Base-by-base conservation (phyloP, 2,797 vertebrate genomes). In the Tachyglossus aculeatus region DNA sequence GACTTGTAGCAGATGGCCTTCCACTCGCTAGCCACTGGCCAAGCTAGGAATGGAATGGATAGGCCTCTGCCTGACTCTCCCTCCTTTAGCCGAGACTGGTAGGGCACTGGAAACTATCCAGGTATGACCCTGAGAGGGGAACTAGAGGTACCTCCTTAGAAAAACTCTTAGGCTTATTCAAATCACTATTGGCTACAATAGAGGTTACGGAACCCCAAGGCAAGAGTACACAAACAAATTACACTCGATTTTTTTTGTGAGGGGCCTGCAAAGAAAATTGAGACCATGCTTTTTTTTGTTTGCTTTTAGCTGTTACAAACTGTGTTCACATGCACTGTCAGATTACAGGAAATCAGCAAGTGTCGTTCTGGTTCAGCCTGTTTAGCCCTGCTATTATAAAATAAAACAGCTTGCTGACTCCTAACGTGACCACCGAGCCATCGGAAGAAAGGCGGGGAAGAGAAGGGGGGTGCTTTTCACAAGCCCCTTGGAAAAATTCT, bases 271-370 rank as follows among this genome's bases (percentile, higher is more conserved):
- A 41, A 77, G 59, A 56, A 77, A 82, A 59, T 27, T 36, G 22
- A 73, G 62, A 82, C 77, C 48, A 73, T 33, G 24, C 11, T 87
- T 74, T 77, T 47, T 74, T 80, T 80, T 50, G 76, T 79, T 82
- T 45, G 24, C 37, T 82, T 62, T 73, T 68, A 12, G 45, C 73
- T 57, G 19, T 62, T 78, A 78, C 48, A 77, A 78, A 66, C 34
- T 67, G 53, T 21, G 72, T 82, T 75, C 51, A 70, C 58, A 45
- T 19, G 29, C 63, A 16, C 13, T 56, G 21, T 74, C 16, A 0
- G 62, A 58, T 66, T 82, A 55, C 47, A 38, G 32, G 34, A 72
- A 74, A 40, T 66, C 15, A 71, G 39, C 22, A 80, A 83, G 50
- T 27, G 34, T 6, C 63, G 25, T 44, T 50, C 61, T 37, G 11